These are phyloP conservation scores for Acrobeloides nanus DNA, from an alignment of 2,888 invertebrate species.

Conservation along the genomic window DNA sequence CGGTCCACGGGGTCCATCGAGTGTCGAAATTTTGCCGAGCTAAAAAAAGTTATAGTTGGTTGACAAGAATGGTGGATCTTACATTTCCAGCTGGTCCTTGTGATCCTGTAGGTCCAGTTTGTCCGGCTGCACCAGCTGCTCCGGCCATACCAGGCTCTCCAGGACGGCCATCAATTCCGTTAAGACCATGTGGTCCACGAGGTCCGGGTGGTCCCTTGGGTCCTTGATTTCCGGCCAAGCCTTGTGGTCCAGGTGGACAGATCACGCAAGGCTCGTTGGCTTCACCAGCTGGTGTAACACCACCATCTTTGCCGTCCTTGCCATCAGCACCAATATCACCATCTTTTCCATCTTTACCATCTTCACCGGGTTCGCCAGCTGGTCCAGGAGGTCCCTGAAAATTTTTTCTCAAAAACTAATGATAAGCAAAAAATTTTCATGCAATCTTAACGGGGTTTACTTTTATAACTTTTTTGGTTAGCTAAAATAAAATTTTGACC, in stretches of 20 bases:
- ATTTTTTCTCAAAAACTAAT: too few species aligned
- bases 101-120: conserved; percentile 39
- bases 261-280: conserved; percentile 12
- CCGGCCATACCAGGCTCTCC: conserved; percentile 38
- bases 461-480: too few species aligned
- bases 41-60: too few species aligned
- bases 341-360: conserved; percentile 33
- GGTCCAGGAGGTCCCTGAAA: conserved; percentile 68
- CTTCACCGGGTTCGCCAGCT: conserved; percentile 29
- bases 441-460: too few species aligned
- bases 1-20: conserved; percentile 21
- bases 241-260: too few species aligned
- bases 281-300: conserved; percentile 7
- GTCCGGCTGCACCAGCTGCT: conserved; percentile 30
- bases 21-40: conserved; percentile 13
- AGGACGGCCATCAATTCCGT: conserved; percentile 57
- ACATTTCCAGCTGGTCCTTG: conserved; percentile 26
- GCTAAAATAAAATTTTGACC: too few species aligned
- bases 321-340: conserved; percentile 21
- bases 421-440: too few species aligned
- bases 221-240: too few species aligned
- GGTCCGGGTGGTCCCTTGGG: conserved; percentile 28
- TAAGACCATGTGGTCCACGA: conserved; percentile 66
- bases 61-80: too few species aligned
- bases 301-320: conserved; percentile 30